Base-by-base conservation (phyloP, 2,113 vertebrate genomes). In the Thomomys bottae region DNA sequence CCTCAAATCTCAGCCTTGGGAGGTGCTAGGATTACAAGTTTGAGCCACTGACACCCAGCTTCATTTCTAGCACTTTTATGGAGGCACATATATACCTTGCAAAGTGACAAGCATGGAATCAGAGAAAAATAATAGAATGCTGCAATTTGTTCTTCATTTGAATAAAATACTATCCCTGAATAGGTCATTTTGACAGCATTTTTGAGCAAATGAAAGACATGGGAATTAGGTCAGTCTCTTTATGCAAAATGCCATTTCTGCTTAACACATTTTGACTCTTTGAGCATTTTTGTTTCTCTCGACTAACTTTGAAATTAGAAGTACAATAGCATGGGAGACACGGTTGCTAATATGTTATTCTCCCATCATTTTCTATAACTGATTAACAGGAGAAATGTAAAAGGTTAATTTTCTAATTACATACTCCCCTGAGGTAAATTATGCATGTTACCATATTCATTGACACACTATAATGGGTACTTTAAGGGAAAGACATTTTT, bases 341-440 rank as follows among this genome's bases (percentile, higher is more conserved):
- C 34, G 57, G 77, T 91, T 96, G 91, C 54, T 96, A 97, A 96
- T 96, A 66, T 96, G 84, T 84, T 97, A 93, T 96, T 95, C 87
- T 95, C 36, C 23, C 92, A 82, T 96, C 88, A 89, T 94, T 97
- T 96, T 88, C 94, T 90, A 87, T 87, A 96, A 95, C 95, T 95
- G 93, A 97, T 97, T 97, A 97, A 94, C 34, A 89, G 85, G 76
- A 96, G 63, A 96, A 96, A 96, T 93, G 78, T 84, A 97, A 97
- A 97, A 98, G 96, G 97, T 97, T 98, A 97, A 97, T 98, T 97
- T 98, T 97, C 90, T 97, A 98, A 98, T 97, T 97, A 97, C 91
- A 93, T 95, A 91, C 67, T 97, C 73, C 77, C 71, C 30, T 2
- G 54, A 95, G 93, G 83, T 96, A 97, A 97, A 97, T 98, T 97